Conservation (phyloP, 2,113 vertebrate species). For the Dascyllus trimaculatus region DNA sequence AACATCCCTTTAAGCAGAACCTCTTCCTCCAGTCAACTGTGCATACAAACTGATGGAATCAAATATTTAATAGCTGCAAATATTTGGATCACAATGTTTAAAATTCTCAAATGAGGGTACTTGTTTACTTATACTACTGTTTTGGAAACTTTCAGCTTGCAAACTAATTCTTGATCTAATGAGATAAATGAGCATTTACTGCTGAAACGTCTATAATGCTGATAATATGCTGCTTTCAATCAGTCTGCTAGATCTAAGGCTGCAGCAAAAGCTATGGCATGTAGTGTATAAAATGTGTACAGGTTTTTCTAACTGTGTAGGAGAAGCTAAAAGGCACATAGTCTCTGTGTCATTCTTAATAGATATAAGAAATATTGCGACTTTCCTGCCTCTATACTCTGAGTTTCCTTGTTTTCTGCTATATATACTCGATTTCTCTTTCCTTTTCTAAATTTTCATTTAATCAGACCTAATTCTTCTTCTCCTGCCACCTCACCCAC, state of each 20-base stretch:
- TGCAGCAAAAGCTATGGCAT: no score
- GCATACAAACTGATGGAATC: neutral
- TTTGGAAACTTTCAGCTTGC: slow-evolving; percentile 2
- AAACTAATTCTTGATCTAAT: slow-evolving; percentile 2
- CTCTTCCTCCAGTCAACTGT: neutral
- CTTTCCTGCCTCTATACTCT: slow-evolving; percentile 14
- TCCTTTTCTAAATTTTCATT: slow-evolving; percentile 25
- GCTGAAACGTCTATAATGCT: neutral
- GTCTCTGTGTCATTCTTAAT: slow-evolving; percentile 11
- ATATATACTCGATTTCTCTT: slow-evolving; percentile 15
- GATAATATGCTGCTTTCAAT: neutral
- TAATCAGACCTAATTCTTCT: slow-evolving; percentile 32
- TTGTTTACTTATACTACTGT: neutral
- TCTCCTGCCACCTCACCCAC: neutral
- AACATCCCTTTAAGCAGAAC: neutral
- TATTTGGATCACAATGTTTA: neutral
- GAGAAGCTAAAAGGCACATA: slow-evolving; percentile 7
- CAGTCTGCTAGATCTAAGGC: slow-evolving; percentile 22
- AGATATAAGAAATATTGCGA: slow-evolving; percentile 11
- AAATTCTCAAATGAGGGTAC: neutral
- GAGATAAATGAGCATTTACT: slow-evolving; percentile 1
- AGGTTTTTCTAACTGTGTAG: slow-evolving; percentile 4
- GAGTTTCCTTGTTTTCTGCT: slow-evolving; percentile 21
- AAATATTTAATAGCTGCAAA: slow-evolving; percentile 8
- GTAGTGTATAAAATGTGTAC: no score